A percentile compares a stretch with the other conserved stretches of the same genome.
These are phyloP conservation scores for Hyperoplus lanceolatus DNA, from an alignment of 2,797 vertebrate genomes.

Conservation along the genomic window DNA sequence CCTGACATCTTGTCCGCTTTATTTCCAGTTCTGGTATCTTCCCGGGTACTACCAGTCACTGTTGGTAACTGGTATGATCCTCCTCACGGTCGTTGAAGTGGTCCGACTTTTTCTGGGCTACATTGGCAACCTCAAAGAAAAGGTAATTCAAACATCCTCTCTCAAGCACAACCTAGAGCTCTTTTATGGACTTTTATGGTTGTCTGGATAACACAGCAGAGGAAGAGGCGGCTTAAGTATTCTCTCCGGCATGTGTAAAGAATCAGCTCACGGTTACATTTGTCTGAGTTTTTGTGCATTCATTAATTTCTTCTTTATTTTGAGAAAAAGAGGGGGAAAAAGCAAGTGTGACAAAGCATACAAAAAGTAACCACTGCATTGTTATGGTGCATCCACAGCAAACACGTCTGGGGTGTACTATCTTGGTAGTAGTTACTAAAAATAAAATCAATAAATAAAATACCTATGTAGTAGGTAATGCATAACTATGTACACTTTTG, in stretches of 20 bases:
- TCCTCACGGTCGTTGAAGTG: conserved; percentile 84
- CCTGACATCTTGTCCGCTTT: conserved; percentile 4
- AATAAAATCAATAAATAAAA: no score
- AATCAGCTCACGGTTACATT: conserved; percentile 28
- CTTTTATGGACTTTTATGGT: conserved; percentile 15
- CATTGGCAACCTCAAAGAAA: conserved; percentile 90
- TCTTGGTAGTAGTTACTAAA: no score
- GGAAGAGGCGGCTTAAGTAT: conserved; percentile 40
- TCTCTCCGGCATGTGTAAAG: conserved; percentile 28
- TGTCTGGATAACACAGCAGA: conserved; percentile 28
- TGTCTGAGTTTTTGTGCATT: conserved; percentile 12
- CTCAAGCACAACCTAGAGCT: conserved; percentile 9
- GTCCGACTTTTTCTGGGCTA: conserved; percentile 90
- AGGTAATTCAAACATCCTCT: conserved; percentile 79
- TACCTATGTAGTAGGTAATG: no score
- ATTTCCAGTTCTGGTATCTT: conserved; percentile 84
- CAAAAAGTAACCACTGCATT: no score
- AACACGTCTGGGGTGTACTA: no score
- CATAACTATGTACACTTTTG: no score
- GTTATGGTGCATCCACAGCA: no score
- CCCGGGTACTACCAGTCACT: conserved; percentile 89
- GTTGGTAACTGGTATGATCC: conserved; percentile 83
- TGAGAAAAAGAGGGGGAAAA: no score
- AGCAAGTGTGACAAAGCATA: no score
- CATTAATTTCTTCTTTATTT: no score